These are phyloP conservation scores for Pangasianodon hypophthalmus DNA, from an alignment of 2,113 vertebrate species.

Conservation along the genomic window DNA sequence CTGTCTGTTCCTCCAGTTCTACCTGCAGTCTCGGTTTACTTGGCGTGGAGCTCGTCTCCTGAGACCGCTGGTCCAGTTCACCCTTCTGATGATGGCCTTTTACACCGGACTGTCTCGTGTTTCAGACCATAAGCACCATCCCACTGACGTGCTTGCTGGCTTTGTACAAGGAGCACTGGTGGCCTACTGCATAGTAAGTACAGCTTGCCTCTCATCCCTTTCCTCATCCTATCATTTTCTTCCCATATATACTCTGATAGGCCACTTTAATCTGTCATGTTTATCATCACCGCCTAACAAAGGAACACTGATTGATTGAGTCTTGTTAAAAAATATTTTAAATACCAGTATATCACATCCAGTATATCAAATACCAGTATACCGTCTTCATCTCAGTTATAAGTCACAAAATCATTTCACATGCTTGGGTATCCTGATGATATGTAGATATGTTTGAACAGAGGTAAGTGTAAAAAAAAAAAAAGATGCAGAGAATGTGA, in stretches of 20 bases:
- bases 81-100: conserved; percentile 75
- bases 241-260: neutral
- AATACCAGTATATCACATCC: neutral
- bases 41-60: conserved; percentile 74
- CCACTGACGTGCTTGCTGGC: conserved; percentile 71
- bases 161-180: conserved; percentile 77
- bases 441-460: neutral
- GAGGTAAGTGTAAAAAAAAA: neutral
- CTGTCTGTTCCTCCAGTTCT: conserved; percentile 69
- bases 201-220: neutral
- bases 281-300: neutral
- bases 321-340: neutral
- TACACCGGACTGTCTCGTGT: conserved; percentile 77
- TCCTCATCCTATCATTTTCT: neutral
- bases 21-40: conserved; percentile 74
- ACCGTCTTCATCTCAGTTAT: neutral
- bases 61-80: conserved; percentile 74
- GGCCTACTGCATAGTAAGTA: conserved; percentile 81
- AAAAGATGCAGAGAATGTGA: neutral
- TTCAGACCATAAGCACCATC: conserved; percentile 78
- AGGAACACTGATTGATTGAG: neutral
- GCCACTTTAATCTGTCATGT: neutral
- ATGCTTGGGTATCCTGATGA: neutral
- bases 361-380: neutral
- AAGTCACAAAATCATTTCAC: neutral